Evolutionary conservation across 2,888 invertebrate species (phyloP), one percentile per base, ranked within the genome.

Genomic region (Acronicta aceris): DNA sequence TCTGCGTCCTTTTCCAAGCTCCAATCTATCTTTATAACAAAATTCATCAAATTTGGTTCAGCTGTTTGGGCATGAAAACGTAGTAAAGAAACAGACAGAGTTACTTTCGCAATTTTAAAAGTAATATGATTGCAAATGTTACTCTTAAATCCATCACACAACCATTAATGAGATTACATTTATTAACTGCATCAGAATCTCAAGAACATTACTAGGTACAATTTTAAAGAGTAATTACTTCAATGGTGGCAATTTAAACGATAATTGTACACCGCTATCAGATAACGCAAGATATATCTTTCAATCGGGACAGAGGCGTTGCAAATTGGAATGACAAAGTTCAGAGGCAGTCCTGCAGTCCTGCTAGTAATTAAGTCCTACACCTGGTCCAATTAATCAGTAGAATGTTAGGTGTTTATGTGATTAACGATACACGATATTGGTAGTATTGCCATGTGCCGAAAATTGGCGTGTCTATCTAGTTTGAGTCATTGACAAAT

Each of bases 381-480:
- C 90, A 90, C 86, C 88, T 88, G 89, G 87, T 66, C 67, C 77
- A 82, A 89, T 87, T 89, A 89, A 89, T 89, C 86, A 84, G 76
- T 62, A 43, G 58, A 65, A 71, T 66, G 61, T 70, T 66, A 66
- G 68, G 49, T 58, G 55, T 50, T 56, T 46, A 41, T 60, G 42
- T 67, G 56, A 69, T 59, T 59, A 51, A 65, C 21, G 46, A 52
- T 12, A 63, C 30, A 53, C 38, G 51, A 53, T 49, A 59, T 50
- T 43, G 36, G 15, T 42, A 43, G 10, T 45, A 30, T 56, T 45
- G 48, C 12, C 12, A 16, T 10, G 17, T 27, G 17, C 25, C 36
- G 4, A 48, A 30, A 48, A 36, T 42, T 48, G 12, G 13, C 25
- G 27, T 47, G 48, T 36, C 33, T 46, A 43, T 41, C 2, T 12